Conservation (phyloP, 2,113 vertebrate genomes). For the Plestiodon gilberti region DNA sequence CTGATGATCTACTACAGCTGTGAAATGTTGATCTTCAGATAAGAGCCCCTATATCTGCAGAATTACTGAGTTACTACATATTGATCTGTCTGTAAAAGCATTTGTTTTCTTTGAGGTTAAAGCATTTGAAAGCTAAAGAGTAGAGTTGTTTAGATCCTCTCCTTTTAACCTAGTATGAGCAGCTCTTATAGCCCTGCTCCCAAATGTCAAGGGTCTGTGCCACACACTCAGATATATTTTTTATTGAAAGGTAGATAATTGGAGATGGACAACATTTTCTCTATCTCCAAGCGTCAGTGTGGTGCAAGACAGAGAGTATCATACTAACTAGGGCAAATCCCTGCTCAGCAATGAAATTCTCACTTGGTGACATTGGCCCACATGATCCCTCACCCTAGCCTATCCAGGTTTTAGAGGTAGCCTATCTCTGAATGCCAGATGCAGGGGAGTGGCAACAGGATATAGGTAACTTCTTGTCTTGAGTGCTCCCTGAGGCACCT, state of each 20-base stretch:
- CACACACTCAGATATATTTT: background rate
- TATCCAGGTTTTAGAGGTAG: no score
- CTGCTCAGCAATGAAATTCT: background rate
- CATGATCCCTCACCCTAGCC: no score
- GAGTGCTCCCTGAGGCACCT: no score
- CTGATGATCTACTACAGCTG: slow-evolving; percentile 3
- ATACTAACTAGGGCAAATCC: background rate
- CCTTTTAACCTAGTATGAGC: slow-evolving; percentile 7
- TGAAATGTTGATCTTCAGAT: slow-evolving; percentile 34
- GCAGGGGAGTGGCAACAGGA: no score
- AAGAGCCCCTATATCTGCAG: slow-evolving; percentile 14
- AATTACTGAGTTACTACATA: slow-evolving; percentile 24
- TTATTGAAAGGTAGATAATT: background rate
- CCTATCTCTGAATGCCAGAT: no score
- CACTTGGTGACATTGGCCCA: no score
- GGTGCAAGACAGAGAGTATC: slow-evolving; percentile 14
- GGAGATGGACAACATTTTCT: background rate
- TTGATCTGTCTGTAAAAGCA: slow-evolving; percentile 24
- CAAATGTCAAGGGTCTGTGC: background rate
- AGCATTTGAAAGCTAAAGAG: slow-evolving; percentile 41
- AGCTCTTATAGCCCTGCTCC: background rate
- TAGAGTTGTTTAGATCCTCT: background rate
- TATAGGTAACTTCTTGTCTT: no score
- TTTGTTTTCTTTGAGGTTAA: slow-evolving; percentile 37
- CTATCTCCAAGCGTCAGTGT: slow-evolving; percentile 16